Base-by-base conservation (phyloP, 92 coral and sea anemone species). In the Palythoa grandis region DNA sequence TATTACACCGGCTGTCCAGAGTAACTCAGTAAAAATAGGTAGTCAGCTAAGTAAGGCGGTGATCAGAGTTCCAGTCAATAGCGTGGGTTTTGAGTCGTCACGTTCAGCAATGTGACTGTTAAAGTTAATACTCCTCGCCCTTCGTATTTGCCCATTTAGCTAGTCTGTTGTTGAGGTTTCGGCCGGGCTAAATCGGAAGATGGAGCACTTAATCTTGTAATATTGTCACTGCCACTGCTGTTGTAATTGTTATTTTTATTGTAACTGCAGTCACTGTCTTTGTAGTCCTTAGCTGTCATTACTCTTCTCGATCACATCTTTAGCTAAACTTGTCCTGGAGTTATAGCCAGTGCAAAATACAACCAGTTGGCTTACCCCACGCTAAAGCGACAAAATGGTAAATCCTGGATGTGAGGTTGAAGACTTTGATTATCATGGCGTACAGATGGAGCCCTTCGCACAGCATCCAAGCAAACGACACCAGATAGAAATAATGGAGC, bases 341-440 rank as follows among this genome's bases (percentile, higher is more conserved):
- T 8, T 43, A 43, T 43, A 1, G 65, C 65, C 20, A 4, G 16
- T 19, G 65, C 35, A 1, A 29, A 29, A 29, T 29, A 29, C 35
- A 29, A 58, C 6, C 65, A 17, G 9, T 0, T 38, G 35, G 72
- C 96, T 79, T 70, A 95, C 98, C 94, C 98, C 98, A 95, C 7
- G 97, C 91, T 48, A 95, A 86, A 52, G 91, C 83, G 15, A 92
- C 93, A 53, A 93, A 95, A 48, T 88, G 92, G 52, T 92, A 92
- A 35, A 95, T 90, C 71, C 92, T 91, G 43, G 94, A 93, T 23
- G 91, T 85, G 39, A 93, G 78, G 91, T 92, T 92, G 91, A 95
- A 95, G n/a, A 95, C 98, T 63, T 95, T 95, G 65, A 95, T 90
- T 63, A 95, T 96, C 98, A 95, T 95, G 37, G 95, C 89, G 65